phyloP scores from a whole-genome alignment of 2,888 invertebrate species.

The Mantis religiosa region DNA sequence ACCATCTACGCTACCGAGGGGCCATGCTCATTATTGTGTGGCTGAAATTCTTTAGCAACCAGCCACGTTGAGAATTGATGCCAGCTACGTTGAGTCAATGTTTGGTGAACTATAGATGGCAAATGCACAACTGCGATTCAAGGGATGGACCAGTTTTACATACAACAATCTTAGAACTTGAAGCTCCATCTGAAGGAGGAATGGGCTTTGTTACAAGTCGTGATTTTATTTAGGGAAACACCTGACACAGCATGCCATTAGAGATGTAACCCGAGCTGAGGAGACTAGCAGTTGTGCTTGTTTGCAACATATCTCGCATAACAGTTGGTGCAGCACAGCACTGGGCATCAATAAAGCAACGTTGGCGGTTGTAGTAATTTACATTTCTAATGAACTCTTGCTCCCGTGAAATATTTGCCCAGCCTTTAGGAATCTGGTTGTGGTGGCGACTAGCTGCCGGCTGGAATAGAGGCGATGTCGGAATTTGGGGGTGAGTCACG shows the following conservation, averaged over 20 bases:
- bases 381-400: background rate
- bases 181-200: background rate
- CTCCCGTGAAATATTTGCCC: background rate
- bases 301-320: background rate
- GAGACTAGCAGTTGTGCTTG: background rate
- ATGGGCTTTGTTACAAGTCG: background rate
- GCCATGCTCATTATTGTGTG: too few species aligned
- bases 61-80: too few species aligned
- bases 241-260: background rate
- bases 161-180: too few species aligned
- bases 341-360: background rate
- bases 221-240: background rate
- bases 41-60: too few species aligned
- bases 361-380: background rate
- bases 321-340: background rate
- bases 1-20: too few species aligned
- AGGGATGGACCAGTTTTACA: too few species aligned
- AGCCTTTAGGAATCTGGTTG: background rate
- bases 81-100: too few species aligned
- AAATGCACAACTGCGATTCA: too few species aligned
- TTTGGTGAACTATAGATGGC: too few species aligned
- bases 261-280: background rate
- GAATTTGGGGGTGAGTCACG: background rate
- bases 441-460: background rate
- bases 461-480: background rate